These are phyloP conservation scores for Podarcis raffonei DNA, from an alignment of 2,113 vertebrate genomes.

Conservation along the genomic window DNA sequence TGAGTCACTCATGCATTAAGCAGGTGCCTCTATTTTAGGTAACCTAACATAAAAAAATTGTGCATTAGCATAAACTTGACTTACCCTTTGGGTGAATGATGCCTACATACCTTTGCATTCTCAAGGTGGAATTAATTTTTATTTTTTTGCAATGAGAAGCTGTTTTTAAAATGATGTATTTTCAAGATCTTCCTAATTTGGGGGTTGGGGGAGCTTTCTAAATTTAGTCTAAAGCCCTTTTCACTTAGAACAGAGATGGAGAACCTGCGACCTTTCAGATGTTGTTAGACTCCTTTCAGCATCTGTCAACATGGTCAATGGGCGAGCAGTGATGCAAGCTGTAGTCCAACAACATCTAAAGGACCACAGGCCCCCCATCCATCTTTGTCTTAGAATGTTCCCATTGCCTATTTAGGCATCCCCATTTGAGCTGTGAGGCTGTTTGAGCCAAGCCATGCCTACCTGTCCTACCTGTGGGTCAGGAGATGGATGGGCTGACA, in stretches of 20 bases:
- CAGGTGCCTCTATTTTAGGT: conserved; percentile 8
- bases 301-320: no score
- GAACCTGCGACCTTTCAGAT: no score
- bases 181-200: neutral
- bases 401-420: neutral
- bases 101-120: neutral
- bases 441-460: no score
- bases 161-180: conserved; percentile 3
- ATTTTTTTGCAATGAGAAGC: neutral
- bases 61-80: neutral
- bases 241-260: neutral
- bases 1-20: neutral
- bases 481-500: no score
- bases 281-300: no score
- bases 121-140: conserved; percentile 14
- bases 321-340: no score
- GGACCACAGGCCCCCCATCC: no score
- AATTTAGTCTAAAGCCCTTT: neutral
- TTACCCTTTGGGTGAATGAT: conserved; percentile 15
- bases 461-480: no score
- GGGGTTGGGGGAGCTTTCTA: neutral
- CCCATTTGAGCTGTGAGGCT: no score
- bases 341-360: no score
- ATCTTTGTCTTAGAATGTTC: neutral
- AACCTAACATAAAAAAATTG: neutral